These are phyloP conservation scores for Cryptocheilus praepositus DNA, from an alignment of 2,888 invertebrate genomes.

Conservation along the genomic window DNA sequence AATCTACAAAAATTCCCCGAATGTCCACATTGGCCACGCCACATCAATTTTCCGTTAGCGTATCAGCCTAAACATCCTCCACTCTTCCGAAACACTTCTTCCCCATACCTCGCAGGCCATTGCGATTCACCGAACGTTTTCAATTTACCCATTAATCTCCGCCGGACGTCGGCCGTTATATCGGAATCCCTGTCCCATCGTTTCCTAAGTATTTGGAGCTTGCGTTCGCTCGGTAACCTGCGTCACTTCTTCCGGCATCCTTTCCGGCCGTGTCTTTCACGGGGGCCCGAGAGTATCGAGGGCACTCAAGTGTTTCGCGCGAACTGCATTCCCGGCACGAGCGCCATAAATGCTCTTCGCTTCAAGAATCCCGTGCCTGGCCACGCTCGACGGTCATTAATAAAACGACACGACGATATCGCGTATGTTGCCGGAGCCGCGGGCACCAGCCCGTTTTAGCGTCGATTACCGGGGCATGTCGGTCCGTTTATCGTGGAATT, in stretches of 20 bases:
- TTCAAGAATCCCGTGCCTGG: conserved; percentile 29
- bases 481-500: too few species aligned
- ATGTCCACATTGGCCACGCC: too few species aligned
- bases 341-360: conserved; percentile 52
- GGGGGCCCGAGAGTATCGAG: background rate
- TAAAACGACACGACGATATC: conserved; percentile 24
- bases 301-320: conserved; percentile 20
- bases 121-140: conserved; percentile 59
- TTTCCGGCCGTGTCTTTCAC: too few species aligned
- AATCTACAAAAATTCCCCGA: too few species aligned
- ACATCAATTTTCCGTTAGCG: too few species aligned
- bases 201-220: conserved; percentile 36
- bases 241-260: too few species aligned
- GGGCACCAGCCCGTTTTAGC: conserved; percentile 5
- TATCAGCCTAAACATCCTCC: too few species aligned
- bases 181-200: conserved; percentile 28
- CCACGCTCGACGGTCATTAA: conserved; percentile 13
- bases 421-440: conserved; percentile 4
- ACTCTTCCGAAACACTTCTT: too few species aligned
- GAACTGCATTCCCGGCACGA: conserved; percentile 54
- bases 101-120: too few species aligned
- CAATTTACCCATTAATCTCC: conserved; percentile 64
- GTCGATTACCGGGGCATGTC: too few species aligned
- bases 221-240: conserved; percentile 15
- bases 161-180: conserved; percentile 35